Conservation (phyloP, 2,113 vertebrate genomes). For the Gila orcuttii region DNA sequence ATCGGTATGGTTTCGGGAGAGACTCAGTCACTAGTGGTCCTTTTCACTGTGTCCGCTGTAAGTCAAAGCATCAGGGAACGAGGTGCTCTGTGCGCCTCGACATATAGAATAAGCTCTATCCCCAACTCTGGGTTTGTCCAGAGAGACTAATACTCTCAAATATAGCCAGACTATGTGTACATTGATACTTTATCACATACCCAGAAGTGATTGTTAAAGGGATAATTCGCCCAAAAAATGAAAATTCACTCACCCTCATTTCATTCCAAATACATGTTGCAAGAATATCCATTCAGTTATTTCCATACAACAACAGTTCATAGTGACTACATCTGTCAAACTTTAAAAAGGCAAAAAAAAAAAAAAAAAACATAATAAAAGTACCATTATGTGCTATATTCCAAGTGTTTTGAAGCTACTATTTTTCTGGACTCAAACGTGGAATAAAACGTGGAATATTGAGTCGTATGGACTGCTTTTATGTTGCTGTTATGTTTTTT, state of each 20-base stretch:
- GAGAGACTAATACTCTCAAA: constrained; percentile 48
- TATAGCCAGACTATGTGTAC: constrained; percentile 22
- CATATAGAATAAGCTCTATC: constrained; percentile 46
- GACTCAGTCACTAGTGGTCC: constrained; percentile 48
- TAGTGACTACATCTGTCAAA: not conserved
- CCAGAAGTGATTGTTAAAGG: constrained; percentile 45
- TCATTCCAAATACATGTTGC: not conserved
- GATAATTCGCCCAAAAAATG: not conserved
- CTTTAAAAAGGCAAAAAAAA: not conserved
- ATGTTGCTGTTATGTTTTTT: not conserved
- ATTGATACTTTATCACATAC: constrained; percentile 29
- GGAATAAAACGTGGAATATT: not conserved
- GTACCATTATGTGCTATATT: not conserved
- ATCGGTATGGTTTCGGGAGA: constrained; percentile 41
- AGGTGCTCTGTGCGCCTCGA: constrained; percentile 63
- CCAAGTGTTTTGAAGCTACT: not conserved
- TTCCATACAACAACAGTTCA: not conserved
- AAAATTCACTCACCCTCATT: not conserved
- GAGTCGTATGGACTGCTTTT: not conserved
- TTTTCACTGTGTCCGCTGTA: constrained; percentile 73
- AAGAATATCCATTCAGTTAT: constrained; percentile 6
- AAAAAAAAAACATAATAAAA: not conserved
- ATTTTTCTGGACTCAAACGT: not conserved
- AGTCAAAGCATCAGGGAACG: constrained; percentile 74
- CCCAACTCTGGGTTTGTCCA: constrained; percentile 54